Evolutionary conservation across 2,113 vertebrate species (phyloP).

Genomic region (Paracanthobrama guichenoti): DNA sequence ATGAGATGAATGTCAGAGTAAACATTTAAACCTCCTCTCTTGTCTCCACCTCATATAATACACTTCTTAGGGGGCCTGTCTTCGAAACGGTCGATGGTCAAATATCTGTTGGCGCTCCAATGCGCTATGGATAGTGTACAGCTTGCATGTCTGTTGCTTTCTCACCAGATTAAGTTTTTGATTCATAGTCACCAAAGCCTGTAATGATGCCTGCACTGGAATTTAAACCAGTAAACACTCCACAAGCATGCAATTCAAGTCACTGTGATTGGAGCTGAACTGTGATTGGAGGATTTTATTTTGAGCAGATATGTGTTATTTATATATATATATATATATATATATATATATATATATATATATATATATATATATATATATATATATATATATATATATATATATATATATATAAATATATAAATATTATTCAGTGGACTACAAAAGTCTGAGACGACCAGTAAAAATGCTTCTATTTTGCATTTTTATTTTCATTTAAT

Average conservation of each 20-base stretch:
- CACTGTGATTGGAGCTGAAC: neutral
- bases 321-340: too few species aligned
- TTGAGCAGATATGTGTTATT: neutral
- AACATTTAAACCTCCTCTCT: slow-evolving; percentile 22
- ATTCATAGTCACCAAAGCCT: neutral
- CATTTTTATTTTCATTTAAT: too few species aligned
- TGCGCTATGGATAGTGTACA: neutral
- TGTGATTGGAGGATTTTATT: neutral
- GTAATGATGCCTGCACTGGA: neutral
- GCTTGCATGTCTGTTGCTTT: neutral
- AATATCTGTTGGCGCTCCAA: neutral
- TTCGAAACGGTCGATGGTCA: neutral
- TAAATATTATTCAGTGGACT: too few species aligned
- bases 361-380: too few species aligned
- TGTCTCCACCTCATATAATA: neutral
- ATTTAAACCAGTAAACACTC: slow-evolving; percentile 7
- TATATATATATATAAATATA: too few species aligned
- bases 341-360: too few species aligned
- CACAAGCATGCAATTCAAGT: neutral
- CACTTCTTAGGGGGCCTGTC: neutral
- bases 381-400: too few species aligned
- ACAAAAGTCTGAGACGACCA: too few species aligned
- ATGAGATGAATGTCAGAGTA: slow-evolving; percentile 29
- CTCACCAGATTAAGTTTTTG: neutral
- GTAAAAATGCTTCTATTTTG: too few species aligned